A percentile compares a stretch with the other conserved stretches of the same genome.
These are phyloP conservation scores for Drosophila grimshawi DNA, from an alignment of 1,140 invertebrate genomes.

Conservation along the genomic window DNA sequence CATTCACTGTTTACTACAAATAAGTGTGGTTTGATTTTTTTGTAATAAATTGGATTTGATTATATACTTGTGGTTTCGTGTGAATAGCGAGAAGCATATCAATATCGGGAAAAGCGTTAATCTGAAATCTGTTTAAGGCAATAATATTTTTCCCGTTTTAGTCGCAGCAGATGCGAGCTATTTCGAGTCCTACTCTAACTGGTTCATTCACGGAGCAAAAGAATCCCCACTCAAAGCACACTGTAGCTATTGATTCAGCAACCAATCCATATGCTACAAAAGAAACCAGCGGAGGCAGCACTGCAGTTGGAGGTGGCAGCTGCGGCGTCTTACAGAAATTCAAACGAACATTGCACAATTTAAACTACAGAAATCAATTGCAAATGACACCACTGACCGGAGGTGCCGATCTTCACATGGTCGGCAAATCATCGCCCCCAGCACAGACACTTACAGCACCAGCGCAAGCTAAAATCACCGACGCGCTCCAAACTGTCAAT, in stretches of 20 bases:
- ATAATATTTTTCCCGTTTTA: slow-evolving; percentile 41
- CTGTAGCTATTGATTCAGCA: not conserved
- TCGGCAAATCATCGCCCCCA: slow-evolving; percentile 64
- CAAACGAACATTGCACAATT: slow-evolving; percentile 88
- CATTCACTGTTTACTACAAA: not conserved
- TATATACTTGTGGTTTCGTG: slow-evolving; percentile 58
- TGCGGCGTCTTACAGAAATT: slow-evolving; percentile 88
- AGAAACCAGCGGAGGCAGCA: slow-evolving; percentile 3
- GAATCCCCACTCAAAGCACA: slow-evolving; percentile 24
- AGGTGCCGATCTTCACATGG: slow-evolving; percentile 33
- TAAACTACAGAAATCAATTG: slow-evolving; percentile 72
- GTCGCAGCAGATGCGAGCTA: slow-evolving; percentile 77
- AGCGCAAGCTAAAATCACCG: slow-evolving; percentile 2
- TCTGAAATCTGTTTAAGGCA: not conserved
- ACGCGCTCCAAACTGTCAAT: slow-evolving; percentile 6
- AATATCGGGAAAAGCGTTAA: not conserved
- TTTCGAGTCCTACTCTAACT: slow-evolving; percentile 79
- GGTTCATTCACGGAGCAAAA: slow-evolving; percentile 20
- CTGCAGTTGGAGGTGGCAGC: slow-evolving; percentile 8
- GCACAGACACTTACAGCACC: slow-evolving; percentile 77
- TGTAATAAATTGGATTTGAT: slow-evolving; percentile 24
- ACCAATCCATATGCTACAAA: not conserved
- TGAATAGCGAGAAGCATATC: slow-evolving; percentile 3
- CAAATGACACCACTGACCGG: slow-evolving; percentile 43
- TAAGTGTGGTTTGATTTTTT: slow-evolving; percentile 20